Percentiles rank a stretch among this genome's conserved stretches.
Evolutionary conservation across 2,888 invertebrate genomes (phyloP).

Genomic region (Apodemia mormo): DNA sequence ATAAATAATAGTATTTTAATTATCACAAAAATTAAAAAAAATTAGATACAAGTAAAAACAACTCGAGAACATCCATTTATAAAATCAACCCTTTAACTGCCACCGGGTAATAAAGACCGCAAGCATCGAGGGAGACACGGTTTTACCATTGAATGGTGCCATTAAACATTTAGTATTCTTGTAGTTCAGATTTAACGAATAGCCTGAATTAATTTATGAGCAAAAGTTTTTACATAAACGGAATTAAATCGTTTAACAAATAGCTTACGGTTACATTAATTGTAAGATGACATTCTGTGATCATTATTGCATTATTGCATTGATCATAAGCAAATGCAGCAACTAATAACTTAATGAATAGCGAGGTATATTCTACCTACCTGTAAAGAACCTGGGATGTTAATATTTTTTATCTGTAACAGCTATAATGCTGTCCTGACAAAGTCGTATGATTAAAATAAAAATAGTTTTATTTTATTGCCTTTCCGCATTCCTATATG

Average conservation of each 20-base stretch:
- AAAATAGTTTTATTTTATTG: too few relatives aligned
- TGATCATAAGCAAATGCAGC: too few relatives aligned
- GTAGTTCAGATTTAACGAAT: conserved; percentile 13
- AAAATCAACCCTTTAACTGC: conserved; percentile 53
- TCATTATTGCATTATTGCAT: too few relatives aligned
- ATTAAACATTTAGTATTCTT: conserved; percentile 52
- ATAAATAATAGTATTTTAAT: background rate
- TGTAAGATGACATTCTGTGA: background rate
- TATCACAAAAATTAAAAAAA: background rate
- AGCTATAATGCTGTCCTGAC: too few relatives aligned
- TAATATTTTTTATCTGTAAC: too few relatives aligned
- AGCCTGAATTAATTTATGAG: conserved; percentile 1
- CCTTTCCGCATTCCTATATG: too few relatives aligned
- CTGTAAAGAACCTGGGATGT: too few relatives aligned
- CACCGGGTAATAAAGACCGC: conserved; percentile 53
- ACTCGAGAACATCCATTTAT: conserved; percentile 2
- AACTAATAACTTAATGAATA: too few relatives aligned
- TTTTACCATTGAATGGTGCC: conserved; percentile 67
- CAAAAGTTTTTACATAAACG: conserved; percentile 12
- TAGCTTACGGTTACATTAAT: background rate
- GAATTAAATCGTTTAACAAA: conserved; percentile 8
- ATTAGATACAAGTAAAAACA: background rate
- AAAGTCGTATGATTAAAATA: too few relatives aligned
- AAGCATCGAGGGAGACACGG: conserved; percentile 54
- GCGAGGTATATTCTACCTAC: too few relatives aligned